Evolutionary conservation across 2,888 invertebrate genomes (phyloP).

Genomic region (Drosophila buzzatii): DNA sequence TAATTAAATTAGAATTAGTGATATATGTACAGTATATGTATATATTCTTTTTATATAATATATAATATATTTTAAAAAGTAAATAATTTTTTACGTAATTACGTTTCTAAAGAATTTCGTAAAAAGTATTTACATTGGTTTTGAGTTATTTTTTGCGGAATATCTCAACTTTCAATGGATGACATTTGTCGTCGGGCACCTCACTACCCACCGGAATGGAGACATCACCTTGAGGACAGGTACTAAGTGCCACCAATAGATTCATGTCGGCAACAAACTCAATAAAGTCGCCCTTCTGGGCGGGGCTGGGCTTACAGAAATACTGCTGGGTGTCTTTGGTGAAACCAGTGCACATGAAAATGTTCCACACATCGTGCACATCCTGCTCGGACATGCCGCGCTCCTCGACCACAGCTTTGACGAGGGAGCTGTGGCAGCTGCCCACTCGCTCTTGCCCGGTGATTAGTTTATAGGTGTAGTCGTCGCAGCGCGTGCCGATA

Average conservation of each 20-base stretch:
- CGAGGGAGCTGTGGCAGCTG: conserved; percentile 86
- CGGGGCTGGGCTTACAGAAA: conserved; percentile 86
- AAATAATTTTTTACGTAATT: neutral
- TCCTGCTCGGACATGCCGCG: conserved; percentile 85
- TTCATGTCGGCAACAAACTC: conserved; percentile 87
- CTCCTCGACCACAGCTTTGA: conserved; percentile 83
- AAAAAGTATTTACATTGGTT: neutral
- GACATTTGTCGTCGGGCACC: conserved; percentile 84
- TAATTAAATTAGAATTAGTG: neutral
- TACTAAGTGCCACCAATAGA: conserved; percentile 85
- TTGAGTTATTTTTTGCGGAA: conserved; percentile 75
- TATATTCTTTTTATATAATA: neutral
- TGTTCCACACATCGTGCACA: conserved; percentile 86
- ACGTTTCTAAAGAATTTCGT: neutral
- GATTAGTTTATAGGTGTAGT: conserved; percentile 86
- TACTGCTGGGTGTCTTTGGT: conserved; percentile 86
- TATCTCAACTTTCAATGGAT: conserved; percentile 85
- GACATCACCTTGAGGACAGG: conserved; percentile 86
- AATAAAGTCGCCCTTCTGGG: conserved; percentile 85
- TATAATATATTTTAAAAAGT: too few species aligned
- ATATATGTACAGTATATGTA: neutral
- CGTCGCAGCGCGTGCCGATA: conserved; percentile 86
- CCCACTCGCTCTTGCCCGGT: conserved; percentile 85
- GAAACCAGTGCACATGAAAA: conserved; percentile 86
- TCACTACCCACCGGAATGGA: conserved; percentile 84